A percentile compares a stretch with the other conserved stretches of the same genome.
These are phyloP conservation scores for Protobothrops mucrosquamatus DNA, from an alignment of 2,113 vertebrate species.

Conservation along the genomic window DNA sequence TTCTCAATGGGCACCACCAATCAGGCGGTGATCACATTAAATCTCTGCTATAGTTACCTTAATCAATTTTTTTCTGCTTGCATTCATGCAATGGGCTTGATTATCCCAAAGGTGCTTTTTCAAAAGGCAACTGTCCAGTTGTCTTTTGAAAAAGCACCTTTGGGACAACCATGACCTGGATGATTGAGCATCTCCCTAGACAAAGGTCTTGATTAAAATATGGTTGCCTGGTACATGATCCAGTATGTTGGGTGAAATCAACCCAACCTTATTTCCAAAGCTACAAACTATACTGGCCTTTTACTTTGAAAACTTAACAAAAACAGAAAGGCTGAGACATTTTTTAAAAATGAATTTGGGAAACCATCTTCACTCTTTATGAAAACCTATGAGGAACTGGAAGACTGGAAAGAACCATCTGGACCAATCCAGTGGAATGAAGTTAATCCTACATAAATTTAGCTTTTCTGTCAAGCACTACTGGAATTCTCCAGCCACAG, in stretches of 20 bases:
- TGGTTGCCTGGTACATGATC: neutral
- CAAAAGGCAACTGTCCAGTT: neutral
- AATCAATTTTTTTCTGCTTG: neutral
- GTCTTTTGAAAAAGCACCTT: neutral
- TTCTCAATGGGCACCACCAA: neutral
- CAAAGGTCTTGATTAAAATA: neutral
- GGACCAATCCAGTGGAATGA: slow-evolving; percentile 3
- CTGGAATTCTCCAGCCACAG: neutral
- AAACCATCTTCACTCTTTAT: neutral
- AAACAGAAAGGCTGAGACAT: neutral
- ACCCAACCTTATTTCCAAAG: neutral
- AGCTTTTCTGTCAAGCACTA: slow-evolving; percentile 5
- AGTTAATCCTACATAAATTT: slow-evolving; percentile 16
- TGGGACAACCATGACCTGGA: neutral
- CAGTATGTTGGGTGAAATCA: neutral
- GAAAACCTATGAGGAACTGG: neutral
- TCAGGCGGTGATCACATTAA: neutral
- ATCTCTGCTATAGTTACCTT: neutral
- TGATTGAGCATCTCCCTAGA: neutral
- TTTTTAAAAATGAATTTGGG: neutral
- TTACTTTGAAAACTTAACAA: neutral
- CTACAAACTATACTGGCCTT: neutral
- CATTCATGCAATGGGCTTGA: neutral
- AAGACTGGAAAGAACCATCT: neutral
- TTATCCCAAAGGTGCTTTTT: neutral